Base-by-base conservation (phyloP, 2,797 vertebrate species). In the Sebastes matsubarae region DNA sequence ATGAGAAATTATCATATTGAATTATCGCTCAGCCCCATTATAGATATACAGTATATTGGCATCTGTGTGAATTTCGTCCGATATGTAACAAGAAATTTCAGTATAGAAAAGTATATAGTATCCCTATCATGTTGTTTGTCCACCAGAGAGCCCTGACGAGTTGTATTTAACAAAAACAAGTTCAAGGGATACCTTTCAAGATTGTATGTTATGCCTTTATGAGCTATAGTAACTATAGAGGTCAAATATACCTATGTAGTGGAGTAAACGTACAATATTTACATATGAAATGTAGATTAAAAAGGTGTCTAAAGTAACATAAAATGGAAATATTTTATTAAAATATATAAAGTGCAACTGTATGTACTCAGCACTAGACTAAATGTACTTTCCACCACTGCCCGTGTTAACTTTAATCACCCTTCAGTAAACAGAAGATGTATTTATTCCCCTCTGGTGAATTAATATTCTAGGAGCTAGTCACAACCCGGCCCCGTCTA, bases 401-500 rank as follows among this genome's bases (percentile, higher is more conserved):
- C 46, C 18, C 16, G 20, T 18, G 12, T 4, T 20, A 52, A 59
- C 16, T 79, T 83, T 73, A 27, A 81, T 55, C 6, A 29, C 38
- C 54, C 42, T 58, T 68, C 57, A 57, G 20, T 80, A 7, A 85
- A 76, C 11, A 69, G 10, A 78, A 24, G 9, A 66, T 64, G 13
- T 27, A 7, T 83, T 36, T 74, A n/a, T 38, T 60, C 42, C 18
- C 22, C 50, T 63, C 14, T 46, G 30, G 12, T 71, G 4, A 68
- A 72, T 63, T 59, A 4, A 25, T 68, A 65, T 13, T 77, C 29
- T n/a, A 63, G 55, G 38, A 80, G 55, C 70, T 67, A 69, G 83
- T 73, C 76, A 25, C 16, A 57, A 24, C 84, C 76, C n/a, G 46
- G 84, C 73, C 87, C 76, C 10, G 72, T 82, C 68, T 77, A 82